These are phyloP conservation scores for Peromyscus nudipes DNA, from an alignment of 2,797 vertebrate species.

Conservation along the genomic window DNA sequence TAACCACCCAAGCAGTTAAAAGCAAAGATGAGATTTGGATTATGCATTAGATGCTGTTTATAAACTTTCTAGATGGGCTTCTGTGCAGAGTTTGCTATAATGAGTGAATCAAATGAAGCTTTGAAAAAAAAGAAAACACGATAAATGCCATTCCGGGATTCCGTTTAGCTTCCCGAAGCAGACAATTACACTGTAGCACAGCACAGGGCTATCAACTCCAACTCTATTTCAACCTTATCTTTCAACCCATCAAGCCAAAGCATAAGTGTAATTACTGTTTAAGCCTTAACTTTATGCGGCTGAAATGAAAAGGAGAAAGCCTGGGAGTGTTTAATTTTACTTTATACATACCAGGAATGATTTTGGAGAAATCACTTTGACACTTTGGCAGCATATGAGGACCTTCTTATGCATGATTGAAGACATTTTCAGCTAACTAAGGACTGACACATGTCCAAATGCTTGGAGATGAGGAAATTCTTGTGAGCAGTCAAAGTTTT, in stretches of 20 bases:
- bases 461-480: neutral
- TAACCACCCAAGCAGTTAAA: conserved; percentile 84
- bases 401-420: neutral
- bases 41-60: conserved; percentile 76
- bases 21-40: conserved; percentile 77
- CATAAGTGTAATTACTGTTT: neutral
- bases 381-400: neutral
- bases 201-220: neutral
- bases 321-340: conserved; percentile 5
- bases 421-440: neutral
- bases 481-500: neutral
- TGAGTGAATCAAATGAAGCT: conserved; percentile 49
- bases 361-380: conserved; percentile 24
- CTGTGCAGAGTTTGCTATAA: conserved; percentile 75
- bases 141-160: conserved; percentile 45
- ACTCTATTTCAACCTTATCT: neutral
- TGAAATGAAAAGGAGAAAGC: neutral
- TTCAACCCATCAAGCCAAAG: neutral
- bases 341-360: neutral
- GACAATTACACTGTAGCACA: neutral
- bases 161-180: conserved; percentile 43
- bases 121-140: neutral
- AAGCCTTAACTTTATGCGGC: neutral
- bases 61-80: conserved; percentile 81
- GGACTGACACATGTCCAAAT: neutral